Evolutionary conservation across 2,113 vertebrate genomes (phyloP), one percentile per base, ranked within the genome.

Genomic region (Castor canadensis): DNA sequence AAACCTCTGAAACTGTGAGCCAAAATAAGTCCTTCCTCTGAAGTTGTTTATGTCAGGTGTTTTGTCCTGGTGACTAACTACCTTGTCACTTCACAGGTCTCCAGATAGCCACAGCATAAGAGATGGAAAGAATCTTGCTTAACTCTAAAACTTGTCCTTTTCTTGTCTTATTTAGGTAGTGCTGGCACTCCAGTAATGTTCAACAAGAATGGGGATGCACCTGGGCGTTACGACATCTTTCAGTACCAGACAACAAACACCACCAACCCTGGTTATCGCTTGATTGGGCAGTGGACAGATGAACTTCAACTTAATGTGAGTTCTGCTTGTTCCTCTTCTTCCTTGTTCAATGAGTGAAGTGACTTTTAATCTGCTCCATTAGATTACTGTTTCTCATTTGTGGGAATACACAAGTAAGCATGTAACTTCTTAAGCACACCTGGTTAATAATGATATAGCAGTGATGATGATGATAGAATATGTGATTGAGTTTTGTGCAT

Each of bases 261-360:
- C 73, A 99, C 91, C n/a, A 98, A 94, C 13, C 98, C 98, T 0
- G 99, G 99, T 3, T 99, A 99, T 97, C 98, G 97, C 32, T 98
- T 99, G 3, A 97, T 99, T 1, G 99, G 99, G 45, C 99, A 99
- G 97, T 99, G 99, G 99, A 99, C 99, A 0, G 99, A 99, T n/a
- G 98, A 98, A 5, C 99, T 99, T 40, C 99, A 99, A 97, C 99
- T 99, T 89, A 99, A 98, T 0, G 99, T 99, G 98, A 99, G 99
- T 99, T 52, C 22, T 6, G 0, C 10, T 69, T 30, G 1, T 30
- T 76, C 45, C n/a, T 19, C 19, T 24, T 35, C 47, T 84, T 4
- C 22, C 19, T 52, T 24, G 0, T 58, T 0, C 0, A 30, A 12
- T 35, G 22, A 30, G 49, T 20, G 32, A 47, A 2, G 24, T 3